phyloP scores from a whole-genome alignment of 2,113 vertebrate genomes.

The Vombatus ursinus region DNA sequence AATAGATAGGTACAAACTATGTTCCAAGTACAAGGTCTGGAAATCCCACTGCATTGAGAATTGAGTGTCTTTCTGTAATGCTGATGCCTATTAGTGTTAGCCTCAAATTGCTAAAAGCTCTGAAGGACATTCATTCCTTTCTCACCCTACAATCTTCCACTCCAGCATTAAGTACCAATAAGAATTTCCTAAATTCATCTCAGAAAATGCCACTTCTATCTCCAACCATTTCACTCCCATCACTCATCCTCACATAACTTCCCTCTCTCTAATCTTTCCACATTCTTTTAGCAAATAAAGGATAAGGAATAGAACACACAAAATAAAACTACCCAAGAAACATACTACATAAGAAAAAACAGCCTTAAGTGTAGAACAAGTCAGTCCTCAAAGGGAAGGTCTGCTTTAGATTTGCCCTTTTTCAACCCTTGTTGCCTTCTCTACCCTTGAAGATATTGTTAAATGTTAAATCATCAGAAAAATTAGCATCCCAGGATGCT shows the following conservation, averaged over 20 bases:
- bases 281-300: constrained; percentile 41
- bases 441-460: not conserved
- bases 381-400: constrained; percentile 14
- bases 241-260: constrained; percentile 10
- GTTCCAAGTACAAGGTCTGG: constrained; percentile 4
- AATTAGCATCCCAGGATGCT: not conserved
- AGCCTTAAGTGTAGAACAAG: constrained; percentile 11
- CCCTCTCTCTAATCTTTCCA: constrained; percentile 2
- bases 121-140: constrained; percentile 17
- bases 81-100: not conserved
- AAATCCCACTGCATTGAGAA: constrained; percentile 26
- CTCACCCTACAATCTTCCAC: constrained; percentile 17
- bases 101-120: constrained; percentile 14
- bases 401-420: constrained; percentile 10
- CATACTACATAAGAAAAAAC: constrained; percentile 26
- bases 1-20: not conserved
- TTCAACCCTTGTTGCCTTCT: not conserved
- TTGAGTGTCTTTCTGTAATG: not conserved
- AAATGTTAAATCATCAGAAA: not conserved
- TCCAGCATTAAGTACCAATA: constrained; percentile 9
- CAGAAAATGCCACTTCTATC: constrained; percentile 28
- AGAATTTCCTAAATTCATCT: constrained; percentile 43
- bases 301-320: not conserved
- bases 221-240: not conserved
- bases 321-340: constrained; percentile 9